These are phyloP conservation scores for Aphidius colemani DNA, from an alignment of 2,888 invertebrate genomes.

Conservation along the genomic window DNA sequence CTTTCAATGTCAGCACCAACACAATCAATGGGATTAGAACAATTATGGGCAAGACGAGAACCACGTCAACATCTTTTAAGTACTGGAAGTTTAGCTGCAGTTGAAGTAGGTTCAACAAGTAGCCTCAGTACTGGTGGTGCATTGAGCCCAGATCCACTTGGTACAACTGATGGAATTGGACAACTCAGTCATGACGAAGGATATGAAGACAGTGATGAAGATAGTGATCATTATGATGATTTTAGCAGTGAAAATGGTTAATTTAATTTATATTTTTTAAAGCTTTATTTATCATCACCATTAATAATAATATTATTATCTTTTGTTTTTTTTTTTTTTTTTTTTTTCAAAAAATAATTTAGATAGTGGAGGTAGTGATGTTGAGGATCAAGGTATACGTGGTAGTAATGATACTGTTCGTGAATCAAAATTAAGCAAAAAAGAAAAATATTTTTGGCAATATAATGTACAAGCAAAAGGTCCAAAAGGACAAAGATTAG, in stretches of 20 bases:
- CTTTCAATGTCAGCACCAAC: slow-evolving; percentile 88
- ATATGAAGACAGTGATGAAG: slow-evolving; percentile 80
- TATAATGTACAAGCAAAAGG: slow-evolving; percentile 98
- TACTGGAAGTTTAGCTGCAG: slow-evolving; percentile 72
- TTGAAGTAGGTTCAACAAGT: slow-evolving; percentile 83
- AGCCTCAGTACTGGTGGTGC: slow-evolving; percentile 82
- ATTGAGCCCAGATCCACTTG: slow-evolving; percentile 74
- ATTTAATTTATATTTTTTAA: slow-evolving; percentile 29
- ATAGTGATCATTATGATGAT: slow-evolving; percentile 86
- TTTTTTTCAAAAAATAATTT: too few relatives aligned
- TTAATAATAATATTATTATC: slow-evolving; percentile 21
- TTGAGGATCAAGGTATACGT: slow-evolving; percentile 58
- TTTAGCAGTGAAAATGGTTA: slow-evolving; percentile 80
- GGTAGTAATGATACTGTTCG: slow-evolving; percentile 43
- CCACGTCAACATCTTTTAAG: slow-evolving; percentile 85
- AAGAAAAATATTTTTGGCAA: slow-evolving; percentile 94
- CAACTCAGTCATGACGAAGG: slow-evolving; percentile 80
- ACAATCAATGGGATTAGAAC: slow-evolving; percentile 74
- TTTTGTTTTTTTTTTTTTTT: slow-evolving; percentile 27
- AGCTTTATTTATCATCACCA: not conserved
- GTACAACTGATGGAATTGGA: slow-evolving; percentile 60
- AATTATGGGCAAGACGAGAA: slow-evolving; percentile 86
- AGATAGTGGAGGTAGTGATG: slow-evolving; percentile 72
- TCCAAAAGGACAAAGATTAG: slow-evolving; percentile 89
- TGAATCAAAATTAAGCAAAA: slow-evolving; percentile 63